These are phyloP conservation scores for Cerceris rybyensis DNA, from an alignment of 2,888 invertebrate genomes.

Conservation along the genomic window DNA sequence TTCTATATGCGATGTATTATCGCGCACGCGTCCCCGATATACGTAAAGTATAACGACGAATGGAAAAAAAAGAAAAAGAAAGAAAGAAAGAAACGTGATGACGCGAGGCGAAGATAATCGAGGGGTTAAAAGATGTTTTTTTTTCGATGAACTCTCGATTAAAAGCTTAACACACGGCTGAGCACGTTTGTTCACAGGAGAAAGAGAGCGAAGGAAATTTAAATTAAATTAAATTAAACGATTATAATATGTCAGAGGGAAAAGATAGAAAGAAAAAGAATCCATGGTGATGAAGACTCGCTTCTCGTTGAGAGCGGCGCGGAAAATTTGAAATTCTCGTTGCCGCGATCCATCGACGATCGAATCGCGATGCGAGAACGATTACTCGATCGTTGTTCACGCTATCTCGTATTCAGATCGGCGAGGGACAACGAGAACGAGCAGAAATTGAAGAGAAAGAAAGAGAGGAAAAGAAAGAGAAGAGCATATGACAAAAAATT, in stretches of 20 bases:
- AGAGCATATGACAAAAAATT: slow-evolving; percentile 66
- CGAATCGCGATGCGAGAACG: slow-evolving; percentile 38
- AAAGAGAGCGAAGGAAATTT: slow-evolving; percentile 7
- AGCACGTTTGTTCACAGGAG: slow-evolving; percentile 34
- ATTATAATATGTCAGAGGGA: slow-evolving; percentile 36
- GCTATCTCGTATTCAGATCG: slow-evolving; percentile 40
- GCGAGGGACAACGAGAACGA: slow-evolving; percentile 20
- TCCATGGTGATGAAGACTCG: slow-evolving; percentile 34
- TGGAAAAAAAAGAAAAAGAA: slow-evolving; percentile 32
- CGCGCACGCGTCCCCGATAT: slow-evolving; percentile 63
- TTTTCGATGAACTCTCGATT: slow-evolving; percentile 17
- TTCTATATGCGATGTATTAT: neutral
- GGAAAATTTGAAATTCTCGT: slow-evolving; percentile 27
- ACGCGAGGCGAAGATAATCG: slow-evolving; percentile 14
- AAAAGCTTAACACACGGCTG: slow-evolving; percentile 41
- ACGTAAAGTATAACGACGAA: slow-evolving; percentile 56
- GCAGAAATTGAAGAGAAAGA: slow-evolving; percentile 24
- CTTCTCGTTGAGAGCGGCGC: slow-evolving; percentile 21
- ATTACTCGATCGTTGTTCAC: slow-evolving; percentile 33
- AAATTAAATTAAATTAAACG: slow-evolving; percentile 52
- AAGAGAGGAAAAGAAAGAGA: slow-evolving; percentile 33
- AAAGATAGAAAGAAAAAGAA: neutral
- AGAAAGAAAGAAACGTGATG: slow-evolving; percentile 2
- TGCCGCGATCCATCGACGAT: slow-evolving; percentile 37
- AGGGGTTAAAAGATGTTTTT: slow-evolving; percentile 12